Evolutionary conservation across 1,140 invertebrate species (phyloP), one percentile per base, ranked within the genome.

Genomic region (Zeugodacus cucurbitae): DNA sequence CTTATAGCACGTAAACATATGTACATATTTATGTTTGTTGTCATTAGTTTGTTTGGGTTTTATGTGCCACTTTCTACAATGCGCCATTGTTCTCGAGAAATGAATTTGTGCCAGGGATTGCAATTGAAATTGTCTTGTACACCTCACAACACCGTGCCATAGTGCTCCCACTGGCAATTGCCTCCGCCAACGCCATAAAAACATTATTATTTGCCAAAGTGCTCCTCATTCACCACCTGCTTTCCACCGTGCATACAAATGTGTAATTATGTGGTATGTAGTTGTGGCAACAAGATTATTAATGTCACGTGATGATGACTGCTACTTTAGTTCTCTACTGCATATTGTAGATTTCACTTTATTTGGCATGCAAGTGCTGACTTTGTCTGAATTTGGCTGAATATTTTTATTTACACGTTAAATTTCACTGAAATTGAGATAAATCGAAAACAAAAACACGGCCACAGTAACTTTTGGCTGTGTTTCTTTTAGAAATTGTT

Each of bases 31-130:
- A 54, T 70, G 22, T 26, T 22, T 17, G 74, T 6, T n/a, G 4
- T 10, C 41, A 34, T 41, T 26, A n/a, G 37, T n/a, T 26, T 8
- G 20, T 54, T 3, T 26, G 74, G 6, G n/a, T 2, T 48, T 82
- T 41, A 48, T 82, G 74, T 82, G 74, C 41, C 74, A 82, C 74
- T 82, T 82, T 82, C 74, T 82, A 82, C 74, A 48, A 26, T 48
- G 74, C 48, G 41, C 74, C 37, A 48, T 82, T 82, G 37, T 74
- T 74, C 70, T 37, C 70, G 37, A 41, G 5, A 74, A 74, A 74
- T 74, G 3, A 17, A 22, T 74, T 59, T 74, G 37, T n/a, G 37
- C 37, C n/a, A n/a, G n/a, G n/a, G n/a, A n/a, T n/a, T n/a, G n/a
- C 41, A 48, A 26, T 82, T 48, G 6, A 74, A 48, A 82, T n/a